A percentile compares a stretch with the other conserved stretches of the same genome.
phyloP scores from a whole-genome alignment of 2,113 vertebrate genomes.

The Hydropotes inermis region DNA sequence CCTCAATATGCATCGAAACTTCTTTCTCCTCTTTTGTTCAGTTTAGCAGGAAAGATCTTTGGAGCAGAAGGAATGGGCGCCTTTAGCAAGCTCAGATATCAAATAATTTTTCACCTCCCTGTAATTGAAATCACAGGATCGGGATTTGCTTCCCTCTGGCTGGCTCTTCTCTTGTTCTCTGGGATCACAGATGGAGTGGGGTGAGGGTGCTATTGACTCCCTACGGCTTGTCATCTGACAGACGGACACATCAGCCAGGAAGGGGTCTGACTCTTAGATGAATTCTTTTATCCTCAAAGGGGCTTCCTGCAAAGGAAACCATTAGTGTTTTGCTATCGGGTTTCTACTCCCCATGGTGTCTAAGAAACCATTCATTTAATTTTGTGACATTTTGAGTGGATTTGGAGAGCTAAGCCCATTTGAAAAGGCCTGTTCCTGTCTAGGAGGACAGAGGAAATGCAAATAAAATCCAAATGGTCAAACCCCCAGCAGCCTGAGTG shows the following conservation, averaged over 20 bases:
- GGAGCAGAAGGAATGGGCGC: slow-evolving; percentile 64
- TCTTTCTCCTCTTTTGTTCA: slow-evolving; percentile 78
- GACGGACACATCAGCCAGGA: slow-evolving; percentile 71
- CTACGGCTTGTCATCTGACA: slow-evolving; percentile 45
- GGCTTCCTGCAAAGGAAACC: slow-evolving; percentile 80
- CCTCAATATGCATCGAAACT: slow-evolving; percentile 74
- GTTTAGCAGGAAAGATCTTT: slow-evolving; percentile 70
- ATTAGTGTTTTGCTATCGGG: slow-evolving; percentile 69
- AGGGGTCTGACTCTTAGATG: slow-evolving; percentile 76
- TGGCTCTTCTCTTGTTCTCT: slow-evolving; percentile 65
- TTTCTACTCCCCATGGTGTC: slow-evolving; percentile 70
- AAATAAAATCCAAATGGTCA: slow-evolving; percentile 62
- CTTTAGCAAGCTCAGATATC: slow-evolving; percentile 75
- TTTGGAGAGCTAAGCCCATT: slow-evolving; percentile 71
- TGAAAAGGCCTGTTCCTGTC: slow-evolving; percentile 54
- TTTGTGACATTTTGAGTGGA: slow-evolving; percentile 69
- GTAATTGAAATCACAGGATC: slow-evolving; percentile 68
- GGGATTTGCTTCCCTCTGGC: slow-evolving; percentile 59
- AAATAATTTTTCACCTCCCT: slow-evolving; percentile 73
- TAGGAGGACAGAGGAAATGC: slow-evolving; percentile 39
- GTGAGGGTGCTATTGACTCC: slow-evolving; percentile 60
- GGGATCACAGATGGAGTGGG: slow-evolving; percentile 52
- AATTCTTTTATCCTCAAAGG: slow-evolving; percentile 78
- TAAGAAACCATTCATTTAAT: slow-evolving; percentile 73
- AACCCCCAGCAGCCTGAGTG: neutral